Percentiles rank a stretch among this genome's conserved stretches.
phyloP scores from a whole-genome alignment of 2,888 invertebrate genomes.

The Eurytoma californica region DNA sequence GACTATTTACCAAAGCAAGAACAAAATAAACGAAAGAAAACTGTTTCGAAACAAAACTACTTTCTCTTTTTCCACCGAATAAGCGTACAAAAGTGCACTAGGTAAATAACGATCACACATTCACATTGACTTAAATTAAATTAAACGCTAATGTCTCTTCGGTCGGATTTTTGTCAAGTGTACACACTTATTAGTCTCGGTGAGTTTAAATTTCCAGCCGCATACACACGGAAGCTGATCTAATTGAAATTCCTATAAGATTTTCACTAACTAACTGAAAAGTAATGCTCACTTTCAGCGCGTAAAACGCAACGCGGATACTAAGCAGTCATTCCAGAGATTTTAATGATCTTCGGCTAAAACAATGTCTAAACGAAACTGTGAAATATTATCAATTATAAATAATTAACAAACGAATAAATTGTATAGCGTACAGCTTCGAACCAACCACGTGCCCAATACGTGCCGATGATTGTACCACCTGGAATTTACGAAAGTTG shows the following conservation, averaged over 20 bases:
- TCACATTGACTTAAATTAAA: slow-evolving; percentile 13
- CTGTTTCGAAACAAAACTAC: slow-evolving; percentile 39
- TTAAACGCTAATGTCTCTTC: slow-evolving; percentile 17
- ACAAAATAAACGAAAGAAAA: slow-evolving; percentile 31
- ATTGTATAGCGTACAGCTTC: too few relatives aligned
- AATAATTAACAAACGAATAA: neutral
- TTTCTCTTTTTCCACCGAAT: slow-evolving; percentile 34
- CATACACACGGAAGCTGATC: slow-evolving; percentile 20
- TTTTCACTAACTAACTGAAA: neutral
- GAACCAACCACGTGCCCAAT: too few relatives aligned
- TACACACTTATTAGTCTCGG: neutral
- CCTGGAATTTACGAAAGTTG: too few relatives aligned
- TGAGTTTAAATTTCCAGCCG: slow-evolving; percentile 16
- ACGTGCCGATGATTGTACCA: too few relatives aligned
- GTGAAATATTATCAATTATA: neutral
- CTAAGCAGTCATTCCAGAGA: neutral
- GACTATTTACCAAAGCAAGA: slow-evolving; percentile 6
- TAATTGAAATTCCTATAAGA: slow-evolving; percentile 17
- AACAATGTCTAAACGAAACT: neutral
- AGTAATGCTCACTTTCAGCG: neutral
- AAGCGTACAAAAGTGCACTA: slow-evolving; percentile 8
- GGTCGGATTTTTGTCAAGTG: neutral
- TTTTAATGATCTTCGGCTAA: neutral
- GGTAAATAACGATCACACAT: slow-evolving; percentile 22
- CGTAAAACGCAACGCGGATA: neutral